Percentiles rank a stretch among this genome's conserved stretches.
Evolutionary conservation across 2,888 invertebrate species (phyloP).

Genomic region (Drosophila neotestacea): DNA sequence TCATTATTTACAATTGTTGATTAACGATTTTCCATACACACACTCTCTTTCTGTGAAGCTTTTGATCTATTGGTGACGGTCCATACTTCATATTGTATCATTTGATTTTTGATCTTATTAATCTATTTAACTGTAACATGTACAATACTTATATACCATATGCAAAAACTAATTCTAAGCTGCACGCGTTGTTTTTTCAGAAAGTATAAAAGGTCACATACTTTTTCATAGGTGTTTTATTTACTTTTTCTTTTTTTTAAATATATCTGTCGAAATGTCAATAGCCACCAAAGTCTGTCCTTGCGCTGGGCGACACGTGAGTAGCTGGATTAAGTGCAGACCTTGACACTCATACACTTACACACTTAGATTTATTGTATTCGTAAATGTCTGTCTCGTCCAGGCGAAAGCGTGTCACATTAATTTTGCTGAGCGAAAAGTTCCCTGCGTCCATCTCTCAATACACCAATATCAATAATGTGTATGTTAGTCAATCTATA

Average conservation of each 20-base stretch:
- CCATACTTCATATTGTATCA: conserved; percentile 8
- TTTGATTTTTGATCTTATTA: conserved; percentile 27
- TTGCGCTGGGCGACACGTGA: conserved; percentile 85
- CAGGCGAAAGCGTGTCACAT: conserved; percentile 85
- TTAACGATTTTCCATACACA: background rate
- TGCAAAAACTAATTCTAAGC: conserved; percentile 44
- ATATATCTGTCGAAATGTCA: conserved; percentile 27
- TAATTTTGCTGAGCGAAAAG: conserved; percentile 86
- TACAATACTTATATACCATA: conserved; percentile 26
- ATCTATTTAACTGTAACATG: conserved; percentile 16
- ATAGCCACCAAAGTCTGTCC: conserved; percentile 73
- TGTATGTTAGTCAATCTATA: conserved; percentile 30
- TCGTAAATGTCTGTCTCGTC: conserved; percentile 52
- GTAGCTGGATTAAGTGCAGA: conserved; percentile 80
- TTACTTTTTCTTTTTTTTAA: conserved; percentile 17
- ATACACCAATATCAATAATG: conserved; percentile 21
- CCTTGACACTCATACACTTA: conserved; percentile 15
- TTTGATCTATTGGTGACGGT: conserved; percentile 36
- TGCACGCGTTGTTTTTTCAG: conserved; percentile 60
- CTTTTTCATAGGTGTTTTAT: conserved; percentile 60
- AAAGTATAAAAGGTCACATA: conserved; percentile 31
- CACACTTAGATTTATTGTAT: conserved; percentile 22
- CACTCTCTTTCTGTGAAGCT: background rate
- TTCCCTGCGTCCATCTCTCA: conserved; percentile 82
- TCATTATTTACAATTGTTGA: conserved; percentile 2